phyloP scores from a whole-genome alignment of 2,888 invertebrate genomes.

The Panzeria rudis region DNA sequence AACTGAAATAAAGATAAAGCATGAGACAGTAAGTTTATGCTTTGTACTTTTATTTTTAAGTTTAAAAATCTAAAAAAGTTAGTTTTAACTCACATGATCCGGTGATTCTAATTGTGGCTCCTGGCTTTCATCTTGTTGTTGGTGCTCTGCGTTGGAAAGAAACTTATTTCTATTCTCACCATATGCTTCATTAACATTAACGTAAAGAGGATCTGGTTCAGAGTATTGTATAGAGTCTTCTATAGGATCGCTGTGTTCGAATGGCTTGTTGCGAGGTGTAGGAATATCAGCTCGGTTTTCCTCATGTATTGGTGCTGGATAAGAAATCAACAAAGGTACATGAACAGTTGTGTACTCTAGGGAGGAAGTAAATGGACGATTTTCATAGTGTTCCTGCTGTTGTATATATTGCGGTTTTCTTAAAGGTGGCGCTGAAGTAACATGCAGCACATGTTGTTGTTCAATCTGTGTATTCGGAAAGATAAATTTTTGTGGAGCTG shows the following conservation, averaged over 20 bases:
- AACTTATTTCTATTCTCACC: constrained; percentile 2
- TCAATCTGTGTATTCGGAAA: constrained; percentile 72
- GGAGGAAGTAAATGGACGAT: constrained; percentile 50
- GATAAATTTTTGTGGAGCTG: constrained; percentile 73
- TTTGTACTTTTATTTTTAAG: background rate
- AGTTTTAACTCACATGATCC: constrained; percentile 38
- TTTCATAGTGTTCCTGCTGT: constrained; percentile 72
- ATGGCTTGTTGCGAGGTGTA: constrained; percentile 78
- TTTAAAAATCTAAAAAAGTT: background rate
- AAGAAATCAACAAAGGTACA: constrained; percentile 76
- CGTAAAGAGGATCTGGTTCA: constrained; percentile 84
- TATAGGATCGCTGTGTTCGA: constrained; percentile 79
- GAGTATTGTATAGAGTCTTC: constrained; percentile 83
- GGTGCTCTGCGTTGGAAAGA: background rate
- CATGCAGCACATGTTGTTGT: constrained; percentile 73
- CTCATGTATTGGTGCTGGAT: constrained; percentile 74
- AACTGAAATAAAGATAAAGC: constrained; percentile 36
- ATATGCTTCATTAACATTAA: constrained; percentile 19
- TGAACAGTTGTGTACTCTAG: constrained; percentile 73
- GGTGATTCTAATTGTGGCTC: constrained; percentile 73
- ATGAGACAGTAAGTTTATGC: background rate
- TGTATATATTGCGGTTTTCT: constrained; percentile 75
- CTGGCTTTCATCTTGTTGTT: constrained; percentile 10
- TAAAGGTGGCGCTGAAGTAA: constrained; percentile 71
- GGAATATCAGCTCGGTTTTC: constrained; percentile 72